These are phyloP conservation scores for Acropora yongei DNA, from an alignment of 64 coral and sea anemone genomes.

Conservation along the genomic window DNA sequence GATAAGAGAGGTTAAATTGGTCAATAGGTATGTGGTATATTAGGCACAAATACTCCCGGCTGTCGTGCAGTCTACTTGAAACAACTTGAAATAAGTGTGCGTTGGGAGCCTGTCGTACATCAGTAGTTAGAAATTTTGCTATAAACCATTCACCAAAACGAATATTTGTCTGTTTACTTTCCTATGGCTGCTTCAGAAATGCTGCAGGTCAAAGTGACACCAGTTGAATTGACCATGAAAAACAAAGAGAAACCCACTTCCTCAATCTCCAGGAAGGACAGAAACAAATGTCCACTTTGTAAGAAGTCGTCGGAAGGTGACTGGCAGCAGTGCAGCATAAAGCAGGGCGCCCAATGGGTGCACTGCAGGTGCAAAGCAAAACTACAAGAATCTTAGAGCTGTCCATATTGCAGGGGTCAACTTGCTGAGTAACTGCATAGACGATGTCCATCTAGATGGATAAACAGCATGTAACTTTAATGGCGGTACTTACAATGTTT, in stretches of 20 bases:
- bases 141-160: not conserved
- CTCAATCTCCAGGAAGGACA: not conserved
- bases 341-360: not conserved
- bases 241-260: not conserved
- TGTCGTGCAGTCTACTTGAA: not conserved
- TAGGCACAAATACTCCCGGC: not conserved
- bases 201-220: constrained; percentile 1
- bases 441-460: not conserved
- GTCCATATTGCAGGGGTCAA: constrained; percentile 9
- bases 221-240: not conserved
- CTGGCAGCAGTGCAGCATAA: not conserved
- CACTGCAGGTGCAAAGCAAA: not conserved
- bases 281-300: not conserved
- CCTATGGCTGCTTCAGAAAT: constrained; percentile 8
- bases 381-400: constrained; percentile 3
- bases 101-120: not conserved
- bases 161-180: not conserved
- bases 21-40: not conserved
- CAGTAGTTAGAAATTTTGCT: not conserved
- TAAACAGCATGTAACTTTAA: not conserved
- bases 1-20: not conserved
- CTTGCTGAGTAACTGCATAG: not conserved
- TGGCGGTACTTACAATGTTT: not conserved
- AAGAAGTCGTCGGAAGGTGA: not conserved
- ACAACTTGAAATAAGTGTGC: not conserved